Percentiles rank a stretch among this genome's conserved stretches.
Evolutionary conservation across 2,113 vertebrate species (phyloP).

Genomic region (Nerophis lumbriciformis): DNA sequence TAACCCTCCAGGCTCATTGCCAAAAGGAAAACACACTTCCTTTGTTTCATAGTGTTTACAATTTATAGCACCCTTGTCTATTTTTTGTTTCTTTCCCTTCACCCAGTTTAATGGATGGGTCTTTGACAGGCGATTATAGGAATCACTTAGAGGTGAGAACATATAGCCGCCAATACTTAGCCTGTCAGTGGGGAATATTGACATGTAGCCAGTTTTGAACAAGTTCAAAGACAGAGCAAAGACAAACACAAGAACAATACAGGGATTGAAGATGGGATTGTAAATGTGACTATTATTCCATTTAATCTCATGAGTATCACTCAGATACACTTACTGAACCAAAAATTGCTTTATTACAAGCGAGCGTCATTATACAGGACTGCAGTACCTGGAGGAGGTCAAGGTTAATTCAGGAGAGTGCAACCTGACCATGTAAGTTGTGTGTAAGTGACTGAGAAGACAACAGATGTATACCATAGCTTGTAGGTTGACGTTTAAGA

Average conservation of each 20-base stretch:
- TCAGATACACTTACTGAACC: no score
- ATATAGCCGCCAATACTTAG: background rate
- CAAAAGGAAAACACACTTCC: constrained; percentile 5
- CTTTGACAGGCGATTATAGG: constrained; percentile 4
- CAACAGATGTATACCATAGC: no score
- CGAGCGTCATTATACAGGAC: no score
- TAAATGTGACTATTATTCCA: no score
- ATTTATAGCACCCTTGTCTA: background rate
- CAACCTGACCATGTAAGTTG: no score
- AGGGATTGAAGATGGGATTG: background rate
- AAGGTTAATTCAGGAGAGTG: no score
- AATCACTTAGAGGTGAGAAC: constrained; percentile 5
- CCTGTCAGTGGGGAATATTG: constrained; percentile 9
- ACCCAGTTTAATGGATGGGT: constrained; percentile 17
- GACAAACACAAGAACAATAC: constrained; percentile 18
- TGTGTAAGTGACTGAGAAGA: no score
- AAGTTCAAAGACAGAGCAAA: constrained; percentile 34
- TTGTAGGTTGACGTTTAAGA: no score
- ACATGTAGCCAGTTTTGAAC: background rate
- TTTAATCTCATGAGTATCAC: no score
- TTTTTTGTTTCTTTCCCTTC: background rate
- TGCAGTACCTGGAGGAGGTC: no score
- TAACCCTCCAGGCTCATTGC: constrained; percentile 7
- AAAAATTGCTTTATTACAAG: no score
- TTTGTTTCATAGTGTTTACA: constrained; percentile 1